These are phyloP conservation scores for Sphaerophoria rueppellii DNA, from an alignment of 2,888 invertebrate species.

Conservation along the genomic window DNA sequence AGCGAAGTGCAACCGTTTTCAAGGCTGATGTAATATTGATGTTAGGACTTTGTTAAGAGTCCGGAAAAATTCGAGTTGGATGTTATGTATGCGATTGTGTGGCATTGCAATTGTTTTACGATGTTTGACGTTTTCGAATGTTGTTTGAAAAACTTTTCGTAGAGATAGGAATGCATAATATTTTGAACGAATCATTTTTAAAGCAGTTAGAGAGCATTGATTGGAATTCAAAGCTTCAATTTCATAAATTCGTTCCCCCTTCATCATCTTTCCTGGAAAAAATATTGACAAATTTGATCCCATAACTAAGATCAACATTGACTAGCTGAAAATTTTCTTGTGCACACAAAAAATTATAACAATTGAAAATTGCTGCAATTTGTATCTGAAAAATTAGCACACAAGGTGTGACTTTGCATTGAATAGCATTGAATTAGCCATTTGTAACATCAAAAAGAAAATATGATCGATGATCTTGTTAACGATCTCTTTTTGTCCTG, in stretches of 20 bases:
- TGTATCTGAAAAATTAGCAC: constrained; percentile 35
- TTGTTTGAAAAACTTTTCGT: no score
- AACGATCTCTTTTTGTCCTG: constrained; percentile 50
- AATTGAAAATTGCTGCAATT: constrained; percentile 37
- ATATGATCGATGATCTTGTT: constrained; percentile 70
- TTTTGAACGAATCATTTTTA: no score
- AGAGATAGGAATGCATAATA: no score
- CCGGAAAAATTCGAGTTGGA: background rate
- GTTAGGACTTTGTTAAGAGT: constrained; percentile 19
- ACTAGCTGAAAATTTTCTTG: background rate
- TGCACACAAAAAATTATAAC: constrained; percentile 4
- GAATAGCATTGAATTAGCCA: constrained; percentile 54
- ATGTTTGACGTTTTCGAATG: no score
- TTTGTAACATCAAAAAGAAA: background rate
- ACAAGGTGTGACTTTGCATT: constrained; percentile 51
- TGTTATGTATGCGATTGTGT: background rate
- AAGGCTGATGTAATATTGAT: constrained; percentile 38
- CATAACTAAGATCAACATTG: background rate
- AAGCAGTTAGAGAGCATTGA: no score
- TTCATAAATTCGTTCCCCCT: no score
- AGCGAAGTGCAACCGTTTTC: constrained; percentile 63
- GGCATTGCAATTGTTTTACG: no score
- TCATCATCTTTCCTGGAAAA: no score
- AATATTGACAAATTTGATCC: background rate
- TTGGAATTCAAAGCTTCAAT: no score